phyloP scores from a whole-genome alignment of 2,888 invertebrate species.

The Nesidiocoris tenuis region DNA sequence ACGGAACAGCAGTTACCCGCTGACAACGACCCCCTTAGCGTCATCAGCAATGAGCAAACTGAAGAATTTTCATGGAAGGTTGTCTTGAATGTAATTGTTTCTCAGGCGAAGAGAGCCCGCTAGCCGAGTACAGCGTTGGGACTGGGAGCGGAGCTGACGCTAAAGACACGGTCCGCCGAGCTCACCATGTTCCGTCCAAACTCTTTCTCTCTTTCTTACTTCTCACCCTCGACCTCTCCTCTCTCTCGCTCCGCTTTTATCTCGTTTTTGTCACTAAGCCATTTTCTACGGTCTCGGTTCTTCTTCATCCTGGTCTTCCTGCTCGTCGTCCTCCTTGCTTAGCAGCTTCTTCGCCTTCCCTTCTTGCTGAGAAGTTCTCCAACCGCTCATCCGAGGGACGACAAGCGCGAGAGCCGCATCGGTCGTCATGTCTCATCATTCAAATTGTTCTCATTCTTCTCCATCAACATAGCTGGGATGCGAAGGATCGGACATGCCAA shows the following conservation, averaged over 20 bases:
- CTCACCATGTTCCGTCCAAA: background rate
- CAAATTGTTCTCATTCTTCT: background rate
- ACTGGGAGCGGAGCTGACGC: slow-evolving; percentile 36
- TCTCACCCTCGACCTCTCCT: background rate
- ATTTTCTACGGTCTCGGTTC: slow-evolving; percentile 36
- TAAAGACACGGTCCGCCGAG: slow-evolving; percentile 33
- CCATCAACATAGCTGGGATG: too few relatives aligned
- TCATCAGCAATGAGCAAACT: slow-evolving; percentile 31
- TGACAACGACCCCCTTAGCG: slow-evolving; percentile 2
- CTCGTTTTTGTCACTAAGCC: slow-evolving; percentile 43
- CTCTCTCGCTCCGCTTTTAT: slow-evolving; percentile 13
- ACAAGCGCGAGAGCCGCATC: background rate
- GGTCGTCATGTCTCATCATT: background rate
- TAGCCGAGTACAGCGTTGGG: slow-evolving; percentile 5
- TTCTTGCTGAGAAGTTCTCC: background rate
- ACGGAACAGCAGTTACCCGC: too few relatives aligned
- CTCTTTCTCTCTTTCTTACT: background rate
- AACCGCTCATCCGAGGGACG: background rate
- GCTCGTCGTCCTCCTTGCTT: background rate
- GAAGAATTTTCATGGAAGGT: slow-evolving; percentile 33
- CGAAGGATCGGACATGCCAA: too few relatives aligned
- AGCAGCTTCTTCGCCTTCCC: background rate
- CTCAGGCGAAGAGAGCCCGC: slow-evolving; percentile 8
- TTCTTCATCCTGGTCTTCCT: slow-evolving; percentile 16
- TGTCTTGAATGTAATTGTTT: slow-evolving; percentile 29